These are phyloP conservation scores for Entomobrya multifasciata DNA, from an alignment of 2,888 invertebrate genomes.

Conservation along the genomic window DNA sequence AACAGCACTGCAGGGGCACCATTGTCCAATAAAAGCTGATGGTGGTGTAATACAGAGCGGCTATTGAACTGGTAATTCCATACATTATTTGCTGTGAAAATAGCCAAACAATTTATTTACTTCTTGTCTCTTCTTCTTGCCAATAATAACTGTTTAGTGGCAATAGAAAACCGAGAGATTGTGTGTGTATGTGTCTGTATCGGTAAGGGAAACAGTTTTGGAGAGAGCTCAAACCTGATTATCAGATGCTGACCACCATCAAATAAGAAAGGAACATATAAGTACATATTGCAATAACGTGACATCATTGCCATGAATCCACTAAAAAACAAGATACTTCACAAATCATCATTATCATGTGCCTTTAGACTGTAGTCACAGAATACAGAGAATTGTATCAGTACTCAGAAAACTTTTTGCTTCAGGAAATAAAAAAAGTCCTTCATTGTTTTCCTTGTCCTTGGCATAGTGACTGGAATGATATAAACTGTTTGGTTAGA, in stretches of 20 bases:
- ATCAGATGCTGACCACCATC: background rate
- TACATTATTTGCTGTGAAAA: background rate
- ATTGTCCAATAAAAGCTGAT: constrained; percentile 30
- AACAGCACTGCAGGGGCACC: constrained; percentile 7
- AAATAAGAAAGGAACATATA: no score
- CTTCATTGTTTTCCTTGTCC: constrained; percentile 43
- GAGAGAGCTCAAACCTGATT: constrained; percentile 25
- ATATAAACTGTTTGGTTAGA: background rate
- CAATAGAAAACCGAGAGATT: background rate
- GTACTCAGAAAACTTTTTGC: background rate
- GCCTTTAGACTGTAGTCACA: background rate
- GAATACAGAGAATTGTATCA: background rate
- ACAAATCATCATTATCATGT: constrained; percentile 6
- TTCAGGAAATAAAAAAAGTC: background rate
- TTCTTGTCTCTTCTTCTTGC: constrained; percentile 31
- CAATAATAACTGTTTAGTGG: constrained; percentile 27
- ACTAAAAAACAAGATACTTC: background rate
- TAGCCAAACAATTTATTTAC: constrained; percentile 37
- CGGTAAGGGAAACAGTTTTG: background rate
- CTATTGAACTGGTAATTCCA: background rate
- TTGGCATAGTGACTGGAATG: constrained; percentile 7
- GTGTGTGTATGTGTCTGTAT: no score
- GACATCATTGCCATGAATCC: background rate
- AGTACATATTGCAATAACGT: no score
- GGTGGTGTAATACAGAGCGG: background rate